phyloP scores from a whole-genome alignment of 2,113 vertebrate genomes.

The Dendropsophus ebraccatus region DNA sequence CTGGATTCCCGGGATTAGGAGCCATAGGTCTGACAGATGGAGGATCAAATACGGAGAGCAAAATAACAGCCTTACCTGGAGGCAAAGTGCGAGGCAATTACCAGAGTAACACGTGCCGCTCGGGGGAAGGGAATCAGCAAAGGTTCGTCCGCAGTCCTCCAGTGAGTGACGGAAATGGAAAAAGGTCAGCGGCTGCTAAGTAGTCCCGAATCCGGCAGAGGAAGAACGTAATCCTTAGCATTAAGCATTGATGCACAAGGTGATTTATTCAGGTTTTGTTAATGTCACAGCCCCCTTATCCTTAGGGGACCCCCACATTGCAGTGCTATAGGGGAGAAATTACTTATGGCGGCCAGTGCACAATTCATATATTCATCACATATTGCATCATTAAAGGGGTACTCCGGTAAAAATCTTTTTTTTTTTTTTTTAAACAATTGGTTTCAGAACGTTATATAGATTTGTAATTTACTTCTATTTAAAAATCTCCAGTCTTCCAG shows the following conservation, averaged over 20 bases:
- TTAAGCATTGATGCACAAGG: not conserved
- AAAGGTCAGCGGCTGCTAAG: constrained; percentile 4
- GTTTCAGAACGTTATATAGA: no score
- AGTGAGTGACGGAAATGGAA: not conserved
- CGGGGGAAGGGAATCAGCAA: not conserved
- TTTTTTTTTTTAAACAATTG: no score
- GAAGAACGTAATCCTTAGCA: not conserved
- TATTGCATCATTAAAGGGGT: no score
- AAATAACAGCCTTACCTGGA: not conserved
- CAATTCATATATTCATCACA: no score
- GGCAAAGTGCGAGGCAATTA: not conserved
- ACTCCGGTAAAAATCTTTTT: no score
- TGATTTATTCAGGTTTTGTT: not conserved
- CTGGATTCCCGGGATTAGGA: not conserved
- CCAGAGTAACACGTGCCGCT: not conserved
- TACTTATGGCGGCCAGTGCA: no score
- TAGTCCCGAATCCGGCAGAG: not conserved
- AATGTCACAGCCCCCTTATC: no score
- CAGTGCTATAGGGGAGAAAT: no score
- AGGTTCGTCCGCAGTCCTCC: not conserved
- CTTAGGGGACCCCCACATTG: no score
- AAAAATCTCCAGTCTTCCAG: no score
- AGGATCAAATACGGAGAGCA: not conserved
- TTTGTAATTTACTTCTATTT: no score
- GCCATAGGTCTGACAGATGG: not conserved